phyloP scores from a whole-genome alignment of 2,113 vertebrate species.

The Balaeniceps rex region DNA sequence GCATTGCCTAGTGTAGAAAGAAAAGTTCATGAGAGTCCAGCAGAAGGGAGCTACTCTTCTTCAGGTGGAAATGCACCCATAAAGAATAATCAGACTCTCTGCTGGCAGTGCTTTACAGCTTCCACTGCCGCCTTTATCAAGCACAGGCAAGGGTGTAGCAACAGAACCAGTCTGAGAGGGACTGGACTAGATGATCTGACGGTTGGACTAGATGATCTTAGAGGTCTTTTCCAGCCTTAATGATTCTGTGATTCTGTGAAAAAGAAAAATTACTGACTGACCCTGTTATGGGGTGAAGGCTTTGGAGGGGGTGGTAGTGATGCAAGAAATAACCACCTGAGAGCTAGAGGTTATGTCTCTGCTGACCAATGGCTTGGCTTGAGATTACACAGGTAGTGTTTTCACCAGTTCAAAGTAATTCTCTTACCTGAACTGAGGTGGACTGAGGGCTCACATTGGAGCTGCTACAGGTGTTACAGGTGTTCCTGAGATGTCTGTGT shows the following conservation, averaged over 20 bases:
- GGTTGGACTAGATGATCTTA: too few relatives aligned
- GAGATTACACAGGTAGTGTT: background rate
- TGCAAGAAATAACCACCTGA: background rate
- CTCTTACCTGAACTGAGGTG: background rate
- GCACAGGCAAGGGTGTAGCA: background rate
- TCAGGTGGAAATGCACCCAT: background rate
- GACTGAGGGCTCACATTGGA: background rate
- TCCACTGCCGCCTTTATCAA: background rate
- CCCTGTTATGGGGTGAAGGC: background rate
- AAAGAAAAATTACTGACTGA: background rate
- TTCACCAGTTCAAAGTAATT: background rate
- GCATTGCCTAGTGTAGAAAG: background rate
- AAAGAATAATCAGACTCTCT: background rate
- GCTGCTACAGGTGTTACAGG: background rate
- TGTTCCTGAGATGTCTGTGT: background rate
- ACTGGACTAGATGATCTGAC: too few relatives aligned
- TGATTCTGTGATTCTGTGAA: too few relatives aligned
- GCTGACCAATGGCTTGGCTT: background rate
- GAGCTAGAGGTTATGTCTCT: background rate
- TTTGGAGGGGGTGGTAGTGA: background rate
- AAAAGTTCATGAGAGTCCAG: background rate
- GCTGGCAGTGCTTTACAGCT: background rate
- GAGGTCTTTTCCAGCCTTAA: too few relatives aligned
- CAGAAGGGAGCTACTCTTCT: background rate
- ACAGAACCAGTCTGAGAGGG: background rate